Conservation (phyloP, 2,888 invertebrate species). For the Oligia fasciuncula region DNA sequence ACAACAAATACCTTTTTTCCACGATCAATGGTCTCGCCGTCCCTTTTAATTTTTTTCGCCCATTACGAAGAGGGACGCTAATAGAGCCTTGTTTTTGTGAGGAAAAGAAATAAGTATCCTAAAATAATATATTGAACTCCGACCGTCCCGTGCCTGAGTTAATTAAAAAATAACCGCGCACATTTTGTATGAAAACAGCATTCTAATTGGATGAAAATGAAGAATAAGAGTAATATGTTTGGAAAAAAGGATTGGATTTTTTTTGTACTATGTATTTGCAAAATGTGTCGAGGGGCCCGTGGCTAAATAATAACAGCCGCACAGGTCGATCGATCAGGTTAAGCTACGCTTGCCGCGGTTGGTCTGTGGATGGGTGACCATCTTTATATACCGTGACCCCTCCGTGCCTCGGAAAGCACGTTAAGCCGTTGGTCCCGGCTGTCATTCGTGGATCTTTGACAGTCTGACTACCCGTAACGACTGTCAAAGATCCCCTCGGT, state of each 20-base stretch:
- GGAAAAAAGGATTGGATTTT: not conserved
- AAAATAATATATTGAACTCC: conserved; percentile 65
- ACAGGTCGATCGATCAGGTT: too few relatives aligned
- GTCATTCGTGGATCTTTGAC: too few relatives aligned
- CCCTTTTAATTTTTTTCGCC: conserved; percentile 53
- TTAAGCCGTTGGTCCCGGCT: too few relatives aligned
- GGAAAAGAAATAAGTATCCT: conserved; percentile 51
- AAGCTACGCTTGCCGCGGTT: too few relatives aligned
- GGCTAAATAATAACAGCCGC: too few relatives aligned
- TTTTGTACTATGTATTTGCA: not conserved
- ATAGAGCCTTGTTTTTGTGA: conserved; percentile 52
- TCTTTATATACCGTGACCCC: too few relatives aligned
- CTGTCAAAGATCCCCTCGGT: too few relatives aligned
- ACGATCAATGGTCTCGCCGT: conserved; percentile 18
- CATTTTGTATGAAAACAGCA: conserved; percentile 53
- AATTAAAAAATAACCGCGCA: conserved; percentile 62
- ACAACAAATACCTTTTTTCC: conserved; percentile 22
- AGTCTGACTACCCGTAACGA: too few relatives aligned
- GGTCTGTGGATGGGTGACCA: too few relatives aligned
- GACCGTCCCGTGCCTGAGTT: conserved; percentile 24
- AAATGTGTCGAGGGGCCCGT: too few relatives aligned
- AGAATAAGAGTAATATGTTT: not conserved
- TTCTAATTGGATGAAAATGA: conserved; percentile 44
- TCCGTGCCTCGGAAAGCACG: too few relatives aligned
- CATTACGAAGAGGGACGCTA: conserved; percentile 48